phyloP scores from a whole-genome alignment of 1,140 invertebrate species.

The Neocloeon triangulifer region DNA sequence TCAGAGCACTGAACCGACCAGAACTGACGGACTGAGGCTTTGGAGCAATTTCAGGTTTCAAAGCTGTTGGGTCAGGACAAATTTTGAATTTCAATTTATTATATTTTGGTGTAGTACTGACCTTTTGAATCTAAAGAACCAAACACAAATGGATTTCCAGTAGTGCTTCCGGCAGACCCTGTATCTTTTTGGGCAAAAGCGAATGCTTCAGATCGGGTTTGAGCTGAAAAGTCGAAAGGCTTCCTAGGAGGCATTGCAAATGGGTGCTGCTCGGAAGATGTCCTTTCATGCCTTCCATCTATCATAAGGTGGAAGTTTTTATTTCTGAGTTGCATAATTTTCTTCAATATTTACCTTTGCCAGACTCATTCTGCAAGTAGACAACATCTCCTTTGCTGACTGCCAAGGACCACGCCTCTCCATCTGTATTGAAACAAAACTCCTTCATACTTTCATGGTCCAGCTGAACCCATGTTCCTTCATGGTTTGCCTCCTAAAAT shows the following conservation, averaged over 20 bases:
- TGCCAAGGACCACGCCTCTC: constrained; percentile 56
- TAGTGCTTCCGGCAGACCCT: constrained; percentile 12
- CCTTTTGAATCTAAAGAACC: constrained; percentile 16
- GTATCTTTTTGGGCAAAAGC: constrained; percentile 11
- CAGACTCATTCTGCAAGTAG: constrained; percentile 37
- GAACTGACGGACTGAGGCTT: no score
- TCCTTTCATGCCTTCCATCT: no score
- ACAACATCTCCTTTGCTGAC: constrained; percentile 37
- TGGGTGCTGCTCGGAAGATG: no score
- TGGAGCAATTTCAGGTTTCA: no score
- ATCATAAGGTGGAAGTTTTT: no score
- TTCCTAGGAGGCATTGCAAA: constrained; percentile 20
- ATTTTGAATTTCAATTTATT: no score
- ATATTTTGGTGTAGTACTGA: no score
- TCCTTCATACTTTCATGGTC: constrained; percentile 34
- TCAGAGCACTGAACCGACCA: constrained; percentile 35
- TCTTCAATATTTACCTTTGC: constrained; percentile 15
- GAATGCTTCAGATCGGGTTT: constrained; percentile 6
- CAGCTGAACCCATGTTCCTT: constrained; percentile 45
- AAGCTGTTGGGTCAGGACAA: no score
- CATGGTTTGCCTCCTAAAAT: constrained; percentile 25
- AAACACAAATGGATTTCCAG: constrained; percentile 36
- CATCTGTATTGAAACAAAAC: constrained; percentile 40
- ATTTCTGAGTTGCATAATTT: no score
- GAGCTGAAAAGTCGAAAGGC: constrained; percentile 31